Percentiles rank a stretch among this genome's conserved stretches.
These are phyloP conservation scores for Shinisaurus crocodilurus DNA, from an alignment of 2,113 vertebrate species.

Conservation along the genomic window DNA sequence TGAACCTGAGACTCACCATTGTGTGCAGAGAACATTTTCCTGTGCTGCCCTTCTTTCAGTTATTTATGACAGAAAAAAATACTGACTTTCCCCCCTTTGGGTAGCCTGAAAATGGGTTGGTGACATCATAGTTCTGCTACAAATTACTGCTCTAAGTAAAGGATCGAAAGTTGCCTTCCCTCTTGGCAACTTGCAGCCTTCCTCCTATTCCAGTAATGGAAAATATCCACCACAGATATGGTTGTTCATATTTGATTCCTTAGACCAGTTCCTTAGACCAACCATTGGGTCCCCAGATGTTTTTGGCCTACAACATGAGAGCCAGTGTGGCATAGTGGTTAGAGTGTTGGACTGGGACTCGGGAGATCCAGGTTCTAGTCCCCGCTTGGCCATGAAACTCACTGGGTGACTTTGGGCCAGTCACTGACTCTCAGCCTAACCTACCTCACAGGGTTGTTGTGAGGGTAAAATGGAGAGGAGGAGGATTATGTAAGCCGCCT, in stretches of 20 bases:
- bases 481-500: too few relatives aligned
- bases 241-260: neutral
- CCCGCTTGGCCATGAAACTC: too few relatives aligned
- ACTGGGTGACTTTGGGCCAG: too few relatives aligned
- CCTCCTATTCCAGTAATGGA: neutral
- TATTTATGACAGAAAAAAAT: slow-evolving; percentile 1
- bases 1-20: neutral
- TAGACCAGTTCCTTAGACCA: too few relatives aligned
- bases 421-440: too few relatives aligned
- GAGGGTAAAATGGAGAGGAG: too few relatives aligned
- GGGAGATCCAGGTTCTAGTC: too few relatives aligned
- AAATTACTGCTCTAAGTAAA: neutral
- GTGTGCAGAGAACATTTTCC: neutral
- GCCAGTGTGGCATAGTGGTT: too few relatives aligned
- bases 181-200: neutral
- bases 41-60: neutral
- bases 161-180: neutral
- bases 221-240: neutral
- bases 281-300: too few relatives aligned
- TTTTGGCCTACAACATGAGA: too few relatives aligned
- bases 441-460: too few relatives aligned
- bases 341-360: too few relatives aligned
- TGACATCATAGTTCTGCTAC: neutral
- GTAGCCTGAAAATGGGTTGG: fast-evolving
- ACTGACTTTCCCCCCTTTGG: neutral